Conservation (phyloP, 2,797 vertebrate genomes). For the Meda fulgida region DNA sequence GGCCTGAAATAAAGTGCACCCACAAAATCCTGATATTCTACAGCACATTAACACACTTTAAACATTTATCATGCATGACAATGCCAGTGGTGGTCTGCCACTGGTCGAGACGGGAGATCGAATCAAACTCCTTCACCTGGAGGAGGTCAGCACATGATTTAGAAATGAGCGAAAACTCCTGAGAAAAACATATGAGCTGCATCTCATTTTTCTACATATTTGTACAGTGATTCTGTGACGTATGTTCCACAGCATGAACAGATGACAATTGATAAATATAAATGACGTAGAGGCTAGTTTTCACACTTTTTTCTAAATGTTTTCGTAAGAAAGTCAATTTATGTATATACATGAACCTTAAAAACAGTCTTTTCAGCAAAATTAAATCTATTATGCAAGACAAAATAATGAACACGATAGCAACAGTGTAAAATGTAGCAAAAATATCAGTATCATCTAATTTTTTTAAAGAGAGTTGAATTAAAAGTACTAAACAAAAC, state of each 20-base stretch:
- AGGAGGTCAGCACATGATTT: background rate
- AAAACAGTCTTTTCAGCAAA: no score
- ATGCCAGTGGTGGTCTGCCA: conserved; percentile 88
- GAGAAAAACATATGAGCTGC: background rate
- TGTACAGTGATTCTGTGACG: background rate
- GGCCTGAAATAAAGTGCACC: conserved; percentile 35
- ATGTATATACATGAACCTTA: no score
- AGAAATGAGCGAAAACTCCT: background rate
- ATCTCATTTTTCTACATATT: background rate
- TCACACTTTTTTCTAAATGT: background rate
- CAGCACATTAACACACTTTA: conserved; percentile 30
- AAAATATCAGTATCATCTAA: background rate
- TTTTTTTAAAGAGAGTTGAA: no score
- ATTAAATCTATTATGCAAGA: background rate
- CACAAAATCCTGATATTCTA: conserved; percentile 16
- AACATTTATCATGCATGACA: conserved; percentile 59
- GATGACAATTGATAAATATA: background rate
- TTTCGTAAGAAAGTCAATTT: no score
- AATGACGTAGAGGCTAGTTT: background rate
- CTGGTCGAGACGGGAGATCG: conserved; percentile 95
- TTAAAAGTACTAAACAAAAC: no score
- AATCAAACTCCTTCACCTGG: conserved; percentile 94
- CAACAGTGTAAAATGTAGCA: background rate
- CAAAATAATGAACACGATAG: background rate
- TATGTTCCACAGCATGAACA: background rate